Conservation (phyloP, 2,113 vertebrate species). For the Emydura subglobosa region DNA sequence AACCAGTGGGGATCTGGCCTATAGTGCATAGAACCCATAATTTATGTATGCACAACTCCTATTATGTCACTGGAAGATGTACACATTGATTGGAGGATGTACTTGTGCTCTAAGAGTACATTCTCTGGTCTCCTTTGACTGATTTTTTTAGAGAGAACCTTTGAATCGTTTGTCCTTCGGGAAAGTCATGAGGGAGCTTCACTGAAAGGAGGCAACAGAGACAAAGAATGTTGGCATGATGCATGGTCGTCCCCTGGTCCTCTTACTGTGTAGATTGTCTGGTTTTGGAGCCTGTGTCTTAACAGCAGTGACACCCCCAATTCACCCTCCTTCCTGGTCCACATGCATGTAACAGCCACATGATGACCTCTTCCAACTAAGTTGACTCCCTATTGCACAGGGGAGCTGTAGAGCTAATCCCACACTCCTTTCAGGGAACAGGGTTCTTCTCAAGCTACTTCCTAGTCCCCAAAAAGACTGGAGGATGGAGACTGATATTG, state of each 20-base stretch:
- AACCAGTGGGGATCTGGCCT: background rate
- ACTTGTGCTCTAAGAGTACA: background rate
- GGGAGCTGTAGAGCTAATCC: too few species aligned
- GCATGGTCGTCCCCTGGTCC: background rate
- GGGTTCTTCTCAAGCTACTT: too few species aligned
- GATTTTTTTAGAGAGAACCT: background rate
- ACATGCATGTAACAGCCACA: too few species aligned
- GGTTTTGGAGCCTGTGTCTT: background rate
- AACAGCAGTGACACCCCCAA: too few species aligned
- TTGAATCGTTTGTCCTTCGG: background rate
- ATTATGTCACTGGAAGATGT: conserved; percentile 9
- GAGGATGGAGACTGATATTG: too few species aligned
- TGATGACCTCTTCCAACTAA: too few species aligned
- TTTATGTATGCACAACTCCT: conserved; percentile 47
- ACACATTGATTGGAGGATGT: background rate
- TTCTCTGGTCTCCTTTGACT: background rate
- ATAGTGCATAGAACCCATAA: background rate
- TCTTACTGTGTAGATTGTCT: background rate
- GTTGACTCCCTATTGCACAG: too few species aligned
- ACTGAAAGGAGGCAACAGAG: background rate
- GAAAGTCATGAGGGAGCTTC: background rate
- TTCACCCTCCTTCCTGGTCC: too few species aligned
- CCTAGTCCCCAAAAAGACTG: too few species aligned
- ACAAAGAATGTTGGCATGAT: background rate
- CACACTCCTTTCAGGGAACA: too few species aligned